These are phyloP conservation scores for Steinernema scapterisci DNA, from an alignment of 2,888 invertebrate species.

Conservation along the genomic window DNA sequence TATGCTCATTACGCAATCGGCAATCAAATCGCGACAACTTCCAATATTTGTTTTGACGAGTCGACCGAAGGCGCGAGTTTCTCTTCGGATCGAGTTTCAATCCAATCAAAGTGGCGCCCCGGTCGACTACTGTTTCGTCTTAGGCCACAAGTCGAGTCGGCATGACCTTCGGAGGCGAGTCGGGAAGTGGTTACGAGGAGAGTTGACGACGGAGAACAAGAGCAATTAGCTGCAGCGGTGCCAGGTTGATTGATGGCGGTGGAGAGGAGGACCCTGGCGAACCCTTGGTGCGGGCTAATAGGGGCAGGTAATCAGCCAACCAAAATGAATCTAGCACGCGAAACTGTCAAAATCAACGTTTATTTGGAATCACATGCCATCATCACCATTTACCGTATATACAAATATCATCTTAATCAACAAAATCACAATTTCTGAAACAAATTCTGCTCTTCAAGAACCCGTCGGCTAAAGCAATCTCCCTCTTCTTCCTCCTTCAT, in stretches of 20 bases:
- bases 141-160: too few species aligned
- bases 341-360: too few species aligned
- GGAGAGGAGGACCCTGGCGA: neutral
- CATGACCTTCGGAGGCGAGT: too few species aligned
- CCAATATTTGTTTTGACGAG: too few species aligned
- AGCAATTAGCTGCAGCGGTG: constrained; percentile 23
- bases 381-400: constrained; percentile 22
- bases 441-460: neutral
- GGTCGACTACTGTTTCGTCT: too few species aligned
- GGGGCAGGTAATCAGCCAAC: too few species aligned
- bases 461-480: constrained; percentile 20
- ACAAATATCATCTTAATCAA: neutral
- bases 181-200: neutral
- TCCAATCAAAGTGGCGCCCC: too few species aligned
- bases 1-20: too few species aligned
- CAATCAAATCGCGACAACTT: too few species aligned
- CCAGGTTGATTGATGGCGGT: neutral
- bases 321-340: too few species aligned
- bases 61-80: too few species aligned
- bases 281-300: neutral
- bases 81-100: too few species aligned
- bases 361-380: neutral
- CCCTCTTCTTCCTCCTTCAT: neutral
- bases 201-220: constrained; percentile 16
- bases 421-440: neutral